A percentile compares a stretch with the other conserved stretches of the same genome.
phyloP scores from a whole-genome alignment of 2,797 vertebrate genomes.

The Gambusia yucatana region DNA sequence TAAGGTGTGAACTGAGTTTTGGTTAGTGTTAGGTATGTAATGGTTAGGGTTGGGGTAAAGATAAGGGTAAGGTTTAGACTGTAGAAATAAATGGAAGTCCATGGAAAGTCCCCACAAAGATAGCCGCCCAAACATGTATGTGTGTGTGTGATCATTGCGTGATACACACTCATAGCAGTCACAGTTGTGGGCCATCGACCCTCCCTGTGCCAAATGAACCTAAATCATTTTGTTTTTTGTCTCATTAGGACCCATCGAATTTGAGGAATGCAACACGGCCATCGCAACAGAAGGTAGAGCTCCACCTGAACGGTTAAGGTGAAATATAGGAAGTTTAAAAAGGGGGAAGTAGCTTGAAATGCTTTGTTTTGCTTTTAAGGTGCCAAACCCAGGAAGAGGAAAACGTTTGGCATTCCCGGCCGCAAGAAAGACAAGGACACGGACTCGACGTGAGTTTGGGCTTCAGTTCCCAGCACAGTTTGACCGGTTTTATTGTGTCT shows the following conservation, averaged over 20 bases:
- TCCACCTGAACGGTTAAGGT: background rate
- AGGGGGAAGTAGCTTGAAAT: background rate
- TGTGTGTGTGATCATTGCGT: slow-evolving; percentile 55
- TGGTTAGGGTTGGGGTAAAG: too few species aligned
- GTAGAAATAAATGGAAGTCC: too few species aligned
- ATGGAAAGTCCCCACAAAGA: too few species aligned
- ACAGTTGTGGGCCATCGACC: slow-evolving; percentile 57
- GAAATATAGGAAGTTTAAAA: background rate
- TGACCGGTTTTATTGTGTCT: background rate
- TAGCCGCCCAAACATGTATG: too few species aligned
- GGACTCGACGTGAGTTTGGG: slow-evolving; percentile 90
- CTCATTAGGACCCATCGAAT: slow-evolving; percentile 91
- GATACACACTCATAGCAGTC: slow-evolving; percentile 67
- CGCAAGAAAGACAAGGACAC: slow-evolving; percentile 95
- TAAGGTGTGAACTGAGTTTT: too few species aligned
- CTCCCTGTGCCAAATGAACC: slow-evolving; percentile 65
- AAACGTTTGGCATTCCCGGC: slow-evolving; percentile 91
- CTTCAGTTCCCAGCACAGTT: slow-evolving; percentile 2
- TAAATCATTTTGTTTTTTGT: slow-evolving; percentile 52
- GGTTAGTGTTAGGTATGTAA: too few species aligned
- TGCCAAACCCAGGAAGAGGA: slow-evolving; percentile 93
- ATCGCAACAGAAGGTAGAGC: slow-evolving; percentile 89
- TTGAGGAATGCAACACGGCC: slow-evolving; percentile 95
- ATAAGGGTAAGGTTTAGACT: too few species aligned
- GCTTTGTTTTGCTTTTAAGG: slow-evolving; percentile 75